Evolutionary conservation across 2,797 vertebrate genomes (phyloP).

Genomic region (Lemur catta): DNA sequence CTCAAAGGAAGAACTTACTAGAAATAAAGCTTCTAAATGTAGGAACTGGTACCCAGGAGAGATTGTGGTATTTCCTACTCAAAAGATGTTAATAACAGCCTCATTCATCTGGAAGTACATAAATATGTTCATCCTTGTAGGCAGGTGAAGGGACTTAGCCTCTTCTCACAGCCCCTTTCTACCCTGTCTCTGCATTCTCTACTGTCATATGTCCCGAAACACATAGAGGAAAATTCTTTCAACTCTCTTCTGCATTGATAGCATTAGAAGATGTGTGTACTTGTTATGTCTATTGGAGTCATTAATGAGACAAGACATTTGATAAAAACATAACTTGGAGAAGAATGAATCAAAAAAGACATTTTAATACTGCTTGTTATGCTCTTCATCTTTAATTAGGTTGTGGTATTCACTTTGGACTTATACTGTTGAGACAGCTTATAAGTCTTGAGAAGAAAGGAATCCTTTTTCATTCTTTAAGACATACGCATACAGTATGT

Average conservation of each 20-base stretch:
- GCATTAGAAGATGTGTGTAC: background rate
- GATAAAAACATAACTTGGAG: slow-evolving; percentile 50
- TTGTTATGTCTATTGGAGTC: background rate
- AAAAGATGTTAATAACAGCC: background rate
- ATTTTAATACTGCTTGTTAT: slow-evolving; percentile 18
- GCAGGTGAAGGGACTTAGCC: background rate
- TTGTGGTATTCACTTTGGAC: slow-evolving; percentile 30
- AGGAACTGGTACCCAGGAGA: background rate
- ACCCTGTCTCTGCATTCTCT: background rate
- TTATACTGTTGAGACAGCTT: slow-evolving; percentile 58
- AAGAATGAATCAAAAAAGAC: slow-evolving; percentile 44
- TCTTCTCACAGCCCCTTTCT: background rate
- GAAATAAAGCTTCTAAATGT: background rate
- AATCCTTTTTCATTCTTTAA: slow-evolving; percentile 57
- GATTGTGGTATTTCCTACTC: background rate
- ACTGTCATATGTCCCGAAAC: background rate
- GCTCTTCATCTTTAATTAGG: slow-evolving; percentile 49
- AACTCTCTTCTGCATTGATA: background rate
- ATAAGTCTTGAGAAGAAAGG: slow-evolving; percentile 10
- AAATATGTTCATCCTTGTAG: background rate
- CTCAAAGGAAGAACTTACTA: background rate
- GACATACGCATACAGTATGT: background rate
- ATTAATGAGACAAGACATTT: slow-evolving; percentile 37
- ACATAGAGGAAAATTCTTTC: background rate
- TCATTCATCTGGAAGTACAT: background rate